A percentile compares a stretch with the other conserved stretches of the same genome.
Evolutionary conservation across 2,888 invertebrate species (phyloP).

Genomic region (Drosophila limbata): DNA sequence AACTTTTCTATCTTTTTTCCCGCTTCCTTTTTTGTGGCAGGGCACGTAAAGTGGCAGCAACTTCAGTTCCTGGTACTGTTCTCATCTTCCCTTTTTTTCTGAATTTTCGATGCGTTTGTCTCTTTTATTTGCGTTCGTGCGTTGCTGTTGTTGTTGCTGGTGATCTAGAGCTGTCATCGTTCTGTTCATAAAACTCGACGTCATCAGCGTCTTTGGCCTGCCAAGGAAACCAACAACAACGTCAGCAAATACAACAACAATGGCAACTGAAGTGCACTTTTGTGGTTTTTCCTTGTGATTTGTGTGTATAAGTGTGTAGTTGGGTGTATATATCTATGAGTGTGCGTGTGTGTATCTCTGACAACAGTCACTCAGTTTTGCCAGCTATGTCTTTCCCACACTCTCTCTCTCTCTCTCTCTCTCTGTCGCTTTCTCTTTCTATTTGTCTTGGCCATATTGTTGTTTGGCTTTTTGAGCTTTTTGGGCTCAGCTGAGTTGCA

Average conservation of each 20-base stretch:
- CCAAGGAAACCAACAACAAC: slow-evolving; percentile 18
- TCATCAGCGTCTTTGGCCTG: slow-evolving; percentile 67
- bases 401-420: not conserved
- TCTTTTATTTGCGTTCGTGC: slow-evolving; percentile 43
- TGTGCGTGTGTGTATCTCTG: slow-evolving; percentile 19
- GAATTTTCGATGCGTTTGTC: slow-evolving; percentile 26
- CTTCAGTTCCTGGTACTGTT: slow-evolving; percentile 46
- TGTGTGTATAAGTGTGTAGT: slow-evolving; percentile 34
- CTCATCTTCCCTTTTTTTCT: not conserved
- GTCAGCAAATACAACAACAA: slow-evolving; percentile 15
- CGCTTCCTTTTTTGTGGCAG: slow-evolving; percentile 26
- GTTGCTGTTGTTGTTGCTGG: slow-evolving; percentile 31
- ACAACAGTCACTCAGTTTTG: slow-evolving; percentile 59
- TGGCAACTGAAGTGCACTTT: slow-evolving; percentile 71
- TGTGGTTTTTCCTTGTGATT: slow-evolving; percentile 71
- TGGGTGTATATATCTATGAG: slow-evolving; percentile 33
- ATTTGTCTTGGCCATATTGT: slow-evolving; percentile 53
- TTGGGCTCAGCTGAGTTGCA: slow-evolving; percentile 18
- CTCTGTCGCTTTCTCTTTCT: not conserved
- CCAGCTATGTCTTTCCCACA: slow-evolving; percentile 32
- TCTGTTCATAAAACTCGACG: slow-evolving; percentile 68
- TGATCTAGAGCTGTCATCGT: slow-evolving; percentile 59
- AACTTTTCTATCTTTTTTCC: slow-evolving; percentile 27
- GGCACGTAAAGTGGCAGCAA: slow-evolving; percentile 59
- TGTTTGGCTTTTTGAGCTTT: slow-evolving; percentile 30